Evolutionary conservation across 2,888 invertebrate species (phyloP).

Genomic region (Dorcus hopei): DNA sequence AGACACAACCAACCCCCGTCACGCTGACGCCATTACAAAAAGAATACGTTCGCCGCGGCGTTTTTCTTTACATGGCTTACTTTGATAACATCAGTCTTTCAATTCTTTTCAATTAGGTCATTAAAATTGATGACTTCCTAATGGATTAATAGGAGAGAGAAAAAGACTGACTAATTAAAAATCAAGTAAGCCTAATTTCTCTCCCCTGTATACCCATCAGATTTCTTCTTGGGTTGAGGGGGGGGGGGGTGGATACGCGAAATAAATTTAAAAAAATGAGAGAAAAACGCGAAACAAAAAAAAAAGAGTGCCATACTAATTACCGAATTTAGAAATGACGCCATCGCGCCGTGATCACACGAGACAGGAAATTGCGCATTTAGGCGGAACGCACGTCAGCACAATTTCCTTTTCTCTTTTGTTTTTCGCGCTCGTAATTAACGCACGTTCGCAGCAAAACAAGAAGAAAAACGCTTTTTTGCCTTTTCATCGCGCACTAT

Average conservation of each 20-base stretch:
- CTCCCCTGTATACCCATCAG: conserved; percentile 56
- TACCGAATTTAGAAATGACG: conserved; percentile 14
- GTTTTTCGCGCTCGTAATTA: conserved; percentile 4
- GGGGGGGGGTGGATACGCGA: neutral
- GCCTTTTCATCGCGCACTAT: no score
- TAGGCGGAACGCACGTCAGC: conserved; percentile 17
- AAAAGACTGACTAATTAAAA: conserved; percentile 69
- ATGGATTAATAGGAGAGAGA: conserved; percentile 67
- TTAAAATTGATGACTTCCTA: conserved; percentile 21
- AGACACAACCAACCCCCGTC: conserved; percentile 24
- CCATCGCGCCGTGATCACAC: conserved; percentile 8
- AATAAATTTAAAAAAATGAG: conserved; percentile 3
- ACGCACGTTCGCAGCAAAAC: neutral
- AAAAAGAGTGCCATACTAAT: neutral
- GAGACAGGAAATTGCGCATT: conserved; percentile 26
- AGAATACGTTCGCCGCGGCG: neutral
- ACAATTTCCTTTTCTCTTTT: conserved; percentile 4
- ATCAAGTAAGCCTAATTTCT: conserved; percentile 64
- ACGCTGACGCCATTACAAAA: conserved; percentile 24
- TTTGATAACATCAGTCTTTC: no score
- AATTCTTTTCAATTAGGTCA: neutral
- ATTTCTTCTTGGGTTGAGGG: conserved; percentile 11
- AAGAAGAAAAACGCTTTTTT: no score
- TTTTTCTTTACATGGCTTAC: neutral
- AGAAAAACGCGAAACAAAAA: conserved; percentile 4